phyloP scores from a whole-genome alignment of 2,797 vertebrate species.

The Zalophus californianus region DNA sequence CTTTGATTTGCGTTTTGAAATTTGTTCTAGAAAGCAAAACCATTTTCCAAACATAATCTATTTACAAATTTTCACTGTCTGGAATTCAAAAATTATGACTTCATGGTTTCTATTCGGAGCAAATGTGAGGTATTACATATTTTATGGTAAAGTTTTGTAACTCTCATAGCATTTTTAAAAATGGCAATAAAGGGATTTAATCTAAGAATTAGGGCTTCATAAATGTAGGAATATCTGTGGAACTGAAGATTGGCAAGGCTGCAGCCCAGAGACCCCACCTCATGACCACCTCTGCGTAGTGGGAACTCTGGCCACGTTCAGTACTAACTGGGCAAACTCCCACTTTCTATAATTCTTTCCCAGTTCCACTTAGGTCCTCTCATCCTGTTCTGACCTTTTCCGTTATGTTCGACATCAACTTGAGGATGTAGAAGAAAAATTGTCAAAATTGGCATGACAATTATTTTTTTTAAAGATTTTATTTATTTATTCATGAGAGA shows the following conservation, averaged over 20 bases:
- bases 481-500: no score
- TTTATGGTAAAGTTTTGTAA: slow-evolving; percentile 47
- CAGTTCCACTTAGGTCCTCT: neutral
- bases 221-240: neutral
- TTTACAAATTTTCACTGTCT: slow-evolving; percentile 28
- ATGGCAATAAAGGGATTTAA: neutral
- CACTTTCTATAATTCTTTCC: neutral
- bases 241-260: neutral
- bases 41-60: slow-evolving; percentile 16
- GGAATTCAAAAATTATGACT: slow-evolving; percentile 20
- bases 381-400: neutral
- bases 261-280: neutral
- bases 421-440: neutral
- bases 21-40: slow-evolving; percentile 41
- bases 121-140: neutral
- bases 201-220: neutral
- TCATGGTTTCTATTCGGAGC: neutral
- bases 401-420: neutral
- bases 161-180: neutral
- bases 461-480: neutral
- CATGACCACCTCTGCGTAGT: neutral
- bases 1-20: slow-evolving; percentile 48
- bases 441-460: neutral
- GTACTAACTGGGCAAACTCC: neutral
- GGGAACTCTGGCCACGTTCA: neutral